These are phyloP conservation scores for Hybos culiciformis DNA, from an alignment of 2,888 invertebrate species.

Conservation along the genomic window DNA sequence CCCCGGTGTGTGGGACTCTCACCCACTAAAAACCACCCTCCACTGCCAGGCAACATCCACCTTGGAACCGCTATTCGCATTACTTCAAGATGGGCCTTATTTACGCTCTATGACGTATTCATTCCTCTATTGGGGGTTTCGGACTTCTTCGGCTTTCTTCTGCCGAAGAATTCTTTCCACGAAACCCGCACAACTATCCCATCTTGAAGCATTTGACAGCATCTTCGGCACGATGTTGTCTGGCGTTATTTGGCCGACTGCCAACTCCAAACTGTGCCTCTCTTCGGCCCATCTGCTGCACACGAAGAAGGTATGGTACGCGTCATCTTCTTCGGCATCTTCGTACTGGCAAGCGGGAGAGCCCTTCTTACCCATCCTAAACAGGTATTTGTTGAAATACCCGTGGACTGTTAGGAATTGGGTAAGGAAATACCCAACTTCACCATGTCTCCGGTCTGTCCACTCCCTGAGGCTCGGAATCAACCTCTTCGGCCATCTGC, in stretches of 20 bases:
- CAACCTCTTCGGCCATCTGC: constrained; percentile 14
- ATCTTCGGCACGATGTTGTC: not conserved
- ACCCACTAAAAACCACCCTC: not conserved
- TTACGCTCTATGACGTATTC: not conserved
- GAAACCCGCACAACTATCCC: not conserved
- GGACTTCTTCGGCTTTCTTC: not conserved
- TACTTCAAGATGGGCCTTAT: not conserved
- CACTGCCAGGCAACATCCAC: too few relatives aligned
- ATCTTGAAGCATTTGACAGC: not conserved
- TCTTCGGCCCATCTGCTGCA: not conserved
- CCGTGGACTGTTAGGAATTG: constrained; percentile 4
- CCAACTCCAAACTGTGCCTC: not conserved
- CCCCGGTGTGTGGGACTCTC: not conserved
- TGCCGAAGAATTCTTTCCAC: not conserved
- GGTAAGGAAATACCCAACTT: constrained; percentile 4
- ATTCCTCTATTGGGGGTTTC: not conserved
- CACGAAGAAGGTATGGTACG: constrained; percentile 1
- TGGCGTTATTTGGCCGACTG: not conserved
- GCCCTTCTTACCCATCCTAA: not conserved
- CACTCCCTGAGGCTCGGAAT: constrained; percentile 12
- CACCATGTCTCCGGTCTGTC: constrained; percentile 13
- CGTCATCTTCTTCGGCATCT: not conserved
- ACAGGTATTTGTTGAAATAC: not conserved
- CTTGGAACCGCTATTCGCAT: not conserved
- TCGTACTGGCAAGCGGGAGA: not conserved